phyloP scores from a whole-genome alignment of 2,888 invertebrate species.

The Meta bourneti region DNA sequence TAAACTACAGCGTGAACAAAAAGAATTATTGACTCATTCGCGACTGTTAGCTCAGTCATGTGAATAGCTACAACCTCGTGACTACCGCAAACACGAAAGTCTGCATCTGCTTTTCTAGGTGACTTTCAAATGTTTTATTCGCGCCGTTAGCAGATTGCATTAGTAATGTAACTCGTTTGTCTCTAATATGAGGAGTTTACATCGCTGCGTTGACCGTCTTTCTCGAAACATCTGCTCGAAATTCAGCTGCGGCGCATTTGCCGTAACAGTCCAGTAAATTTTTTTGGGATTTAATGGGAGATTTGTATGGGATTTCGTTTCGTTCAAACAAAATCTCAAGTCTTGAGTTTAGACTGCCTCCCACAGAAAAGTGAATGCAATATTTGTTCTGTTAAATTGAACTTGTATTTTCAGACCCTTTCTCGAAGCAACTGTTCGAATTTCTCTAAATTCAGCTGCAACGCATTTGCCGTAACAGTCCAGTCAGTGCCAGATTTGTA shows the following conservation, averaged over 20 bases:
- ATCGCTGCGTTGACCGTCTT: neutral
- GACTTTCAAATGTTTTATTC: slow-evolving; percentile 1
- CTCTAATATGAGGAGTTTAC: too few relatives aligned
- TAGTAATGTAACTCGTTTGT: slow-evolving; percentile 11
- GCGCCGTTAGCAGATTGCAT: neutral
- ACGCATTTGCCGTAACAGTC: neutral
- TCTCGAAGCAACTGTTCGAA: too few relatives aligned
- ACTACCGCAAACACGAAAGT: slow-evolving; percentile 38
- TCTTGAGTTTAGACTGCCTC: too few relatives aligned
- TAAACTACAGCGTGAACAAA: slow-evolving; percentile 52
- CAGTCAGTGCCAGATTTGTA: too few relatives aligned
- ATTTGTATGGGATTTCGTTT: too few relatives aligned
- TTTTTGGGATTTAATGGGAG: too few relatives aligned
- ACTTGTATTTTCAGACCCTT: too few relatives aligned
- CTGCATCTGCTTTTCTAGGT: slow-evolving; percentile 36
- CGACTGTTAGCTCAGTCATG: slow-evolving; percentile 29
- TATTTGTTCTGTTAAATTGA: too few relatives aligned
- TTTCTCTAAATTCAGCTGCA: neutral
- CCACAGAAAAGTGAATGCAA: too few relatives aligned
- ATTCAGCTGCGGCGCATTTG: neutral
- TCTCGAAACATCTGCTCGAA: neutral
- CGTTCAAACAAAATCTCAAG: too few relatives aligned
- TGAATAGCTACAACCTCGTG: slow-evolving; percentile 40
- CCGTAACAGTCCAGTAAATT: too few relatives aligned
- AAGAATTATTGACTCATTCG: slow-evolving; percentile 21